Evolutionary conservation across 2,888 invertebrate genomes (phyloP).

Genomic region (Xestia rhomboidea): DNA sequence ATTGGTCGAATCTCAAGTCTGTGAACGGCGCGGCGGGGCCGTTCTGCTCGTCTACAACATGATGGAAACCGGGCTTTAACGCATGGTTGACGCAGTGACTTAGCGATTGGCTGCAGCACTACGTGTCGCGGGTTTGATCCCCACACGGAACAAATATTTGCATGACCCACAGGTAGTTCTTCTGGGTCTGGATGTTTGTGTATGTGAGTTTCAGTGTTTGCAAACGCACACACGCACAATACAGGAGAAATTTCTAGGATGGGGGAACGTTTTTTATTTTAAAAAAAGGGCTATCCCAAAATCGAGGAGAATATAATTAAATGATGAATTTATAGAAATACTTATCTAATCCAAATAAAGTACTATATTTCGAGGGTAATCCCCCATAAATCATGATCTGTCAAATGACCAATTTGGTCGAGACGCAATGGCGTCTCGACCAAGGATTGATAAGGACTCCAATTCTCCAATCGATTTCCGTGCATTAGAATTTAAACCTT

Average conservation of each 20-base stretch:
- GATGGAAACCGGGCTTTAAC: neutral
- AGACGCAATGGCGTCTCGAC: too few relatives aligned
- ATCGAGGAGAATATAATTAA: neutral
- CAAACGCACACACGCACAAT: too few relatives aligned
- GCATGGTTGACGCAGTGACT: neutral
- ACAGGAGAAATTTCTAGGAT: too few relatives aligned
- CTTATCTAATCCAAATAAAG: constrained; percentile 7
- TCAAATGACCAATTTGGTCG: too few relatives aligned
- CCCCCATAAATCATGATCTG: too few relatives aligned
- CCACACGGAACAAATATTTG: neutral
- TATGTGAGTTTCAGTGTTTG: neutral
- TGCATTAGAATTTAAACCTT: neutral
- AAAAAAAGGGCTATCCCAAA: too few relatives aligned
- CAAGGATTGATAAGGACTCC: too few relatives aligned
- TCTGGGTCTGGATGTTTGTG: neutral
- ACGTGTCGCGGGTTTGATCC: too few relatives aligned
- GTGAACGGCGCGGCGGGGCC: neutral
- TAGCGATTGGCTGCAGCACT: too few relatives aligned
- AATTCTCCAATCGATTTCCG: neutral
- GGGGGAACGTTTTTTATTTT: too few relatives aligned
- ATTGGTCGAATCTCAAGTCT: neutral
- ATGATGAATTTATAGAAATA: neutral
- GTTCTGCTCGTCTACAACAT: neutral
- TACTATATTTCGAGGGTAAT: neutral
- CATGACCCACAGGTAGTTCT: neutral